Conservation (phyloP, 2,888 invertebrate genomes). For the Phengaris arion region DNA sequence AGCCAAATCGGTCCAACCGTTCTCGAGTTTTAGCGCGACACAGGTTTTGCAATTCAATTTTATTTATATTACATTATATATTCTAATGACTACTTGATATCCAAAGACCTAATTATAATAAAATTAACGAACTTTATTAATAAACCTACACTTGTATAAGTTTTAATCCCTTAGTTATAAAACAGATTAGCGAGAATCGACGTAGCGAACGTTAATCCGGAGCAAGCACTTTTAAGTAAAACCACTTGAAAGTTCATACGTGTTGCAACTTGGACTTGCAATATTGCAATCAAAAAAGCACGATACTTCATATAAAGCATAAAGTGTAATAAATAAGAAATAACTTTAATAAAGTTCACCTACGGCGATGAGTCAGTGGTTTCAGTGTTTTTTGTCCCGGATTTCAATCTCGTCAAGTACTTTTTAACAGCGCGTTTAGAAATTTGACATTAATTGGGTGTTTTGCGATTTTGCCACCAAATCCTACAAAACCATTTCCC, state of each 20-base stretch:
- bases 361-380: neutral
- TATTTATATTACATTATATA: too few species aligned
- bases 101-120: neutral
- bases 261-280: slow-evolving; percentile 14
- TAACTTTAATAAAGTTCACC: slow-evolving; percentile 8
- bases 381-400: neutral
- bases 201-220: slow-evolving; percentile 9
- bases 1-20: too few species aligned
- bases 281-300: slow-evolving; percentile 17
- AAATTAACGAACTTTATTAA: slow-evolving; percentile 10
- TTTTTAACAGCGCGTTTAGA: neutral
- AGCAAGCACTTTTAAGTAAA: slow-evolving; percentile 11
- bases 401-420: too few species aligned
- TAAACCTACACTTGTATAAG: neutral
- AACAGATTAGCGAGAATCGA: slow-evolving; percentile 16
- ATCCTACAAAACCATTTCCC: too few species aligned
- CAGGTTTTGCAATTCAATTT: too few species aligned
- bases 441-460: too few species aligned
- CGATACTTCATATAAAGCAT: slow-evolving; percentile 4
- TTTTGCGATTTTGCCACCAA: too few species aligned
- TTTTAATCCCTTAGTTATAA: slow-evolving; percentile 21
- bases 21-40: too few species aligned
- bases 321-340: slow-evolving; percentile 13
- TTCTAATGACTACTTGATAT: neutral
- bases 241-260: slow-evolving; percentile 20